phyloP scores from a whole-genome alignment of 2,797 vertebrate species.

The Triplophysa bombifrons region DNA sequence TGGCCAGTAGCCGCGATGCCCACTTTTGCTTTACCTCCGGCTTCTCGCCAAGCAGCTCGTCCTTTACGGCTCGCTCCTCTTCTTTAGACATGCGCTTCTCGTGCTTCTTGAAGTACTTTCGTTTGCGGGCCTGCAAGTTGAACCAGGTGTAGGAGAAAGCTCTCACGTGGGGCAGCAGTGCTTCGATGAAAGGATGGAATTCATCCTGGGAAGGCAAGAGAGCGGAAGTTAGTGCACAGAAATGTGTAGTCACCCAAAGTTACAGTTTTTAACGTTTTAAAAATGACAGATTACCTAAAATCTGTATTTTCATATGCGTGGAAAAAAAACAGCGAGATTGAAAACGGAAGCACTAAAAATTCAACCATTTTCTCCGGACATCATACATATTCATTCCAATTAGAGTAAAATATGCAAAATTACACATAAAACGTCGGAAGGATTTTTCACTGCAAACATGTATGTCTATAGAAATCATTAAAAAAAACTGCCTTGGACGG shows the following conservation, averaged over 20 bases:
- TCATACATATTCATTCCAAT: background rate
- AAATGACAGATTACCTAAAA: too few relatives aligned
- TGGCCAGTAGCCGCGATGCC: conserved; percentile 97
- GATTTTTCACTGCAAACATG: background rate
- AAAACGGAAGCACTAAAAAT: background rate
- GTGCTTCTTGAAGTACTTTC: conserved; percentile 99
- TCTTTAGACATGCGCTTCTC: conserved; percentile 99
- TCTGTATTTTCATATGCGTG: background rate
- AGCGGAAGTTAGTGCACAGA: conserved; percentile 7
- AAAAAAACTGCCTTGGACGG: conserved; percentile 41
- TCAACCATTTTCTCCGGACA: background rate
- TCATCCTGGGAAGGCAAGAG: conserved; percentile 79
- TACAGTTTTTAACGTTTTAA: too few relatives aligned
- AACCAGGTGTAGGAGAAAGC: conserved; percentile 99
- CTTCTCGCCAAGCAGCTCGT: conserved; percentile 96
- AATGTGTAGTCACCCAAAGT: too few relatives aligned
- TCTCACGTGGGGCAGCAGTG: conserved; percentile 96
- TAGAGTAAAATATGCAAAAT: background rate
- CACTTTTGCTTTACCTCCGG: conserved; percentile 99
- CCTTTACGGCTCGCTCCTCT: conserved; percentile 98
- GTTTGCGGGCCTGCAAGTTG: conserved; percentile 98
- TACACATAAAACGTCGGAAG: background rate
- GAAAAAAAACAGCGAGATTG: background rate
- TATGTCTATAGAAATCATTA: conserved; percentile 29
- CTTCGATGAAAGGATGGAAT: conserved; percentile 99